Base-by-base conservation (phyloP, 64 coral and sea anemone genomes). In the Orbicella faveolata region DNA sequence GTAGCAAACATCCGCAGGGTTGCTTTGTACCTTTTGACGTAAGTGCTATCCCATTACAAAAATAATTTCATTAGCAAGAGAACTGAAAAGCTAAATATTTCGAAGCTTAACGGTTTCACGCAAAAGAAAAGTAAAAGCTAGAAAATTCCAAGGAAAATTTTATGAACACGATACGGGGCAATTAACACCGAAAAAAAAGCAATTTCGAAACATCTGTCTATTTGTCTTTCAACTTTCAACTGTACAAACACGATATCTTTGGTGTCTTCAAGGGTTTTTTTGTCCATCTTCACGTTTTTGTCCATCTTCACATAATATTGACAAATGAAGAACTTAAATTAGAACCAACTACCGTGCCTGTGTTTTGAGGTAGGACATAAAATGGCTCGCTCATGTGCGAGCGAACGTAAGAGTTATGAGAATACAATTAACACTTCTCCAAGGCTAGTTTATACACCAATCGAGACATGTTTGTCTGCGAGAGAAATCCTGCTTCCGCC, bases 401-500 rank as follows among this genome's bases (percentile, higher is more conserved):
- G 55, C 11, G 52, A 52, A 20, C 3, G 41, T 9, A 53, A 52
- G 9, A n/a, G 2, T 25, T 14, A 57, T 14, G 14, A 23, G n/a
- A 23, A 23, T 26, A 21, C 77, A 79, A 79, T 79, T 79, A 57
- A 55, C 77, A 79, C 20, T 76, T 76, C 37, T 30, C 52, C 9
- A 55, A 57, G 77, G n/a, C 34, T 59, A 79, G 77, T 79, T 79
- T 48, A 79, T 79, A 79, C 52, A 57, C 21, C 51, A 11, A 23
- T 13, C 51, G 9, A 79, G 51, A 77, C 39, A 78, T 78, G 75
- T 78, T 78, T 78, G 41, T 79, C 52, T 61, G 21, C 11, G 52
- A n/a, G 20, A 30, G 20, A 59, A 79, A 79, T 57, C 39, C 23
- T 12, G 23, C 51, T 79, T 79, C 77, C 77, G 77, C 51, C 52